phyloP scores from a whole-genome alignment of 2,888 invertebrate species.

The Trisateles emortualis region DNA sequence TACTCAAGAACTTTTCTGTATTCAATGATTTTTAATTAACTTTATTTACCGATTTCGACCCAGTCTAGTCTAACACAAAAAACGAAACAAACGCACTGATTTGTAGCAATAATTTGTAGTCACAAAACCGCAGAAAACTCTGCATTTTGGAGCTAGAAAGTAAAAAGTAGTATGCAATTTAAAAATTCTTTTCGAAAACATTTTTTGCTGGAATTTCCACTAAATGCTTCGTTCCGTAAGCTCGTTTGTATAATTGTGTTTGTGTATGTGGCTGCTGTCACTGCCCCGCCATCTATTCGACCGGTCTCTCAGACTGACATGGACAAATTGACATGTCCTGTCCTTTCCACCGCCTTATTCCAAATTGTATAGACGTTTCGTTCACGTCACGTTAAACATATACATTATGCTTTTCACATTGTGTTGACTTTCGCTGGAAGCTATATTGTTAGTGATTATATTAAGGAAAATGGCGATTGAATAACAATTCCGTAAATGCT shows the following conservation, averaged over 20 bases:
- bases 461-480: conserved; percentile 11
- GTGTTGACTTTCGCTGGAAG: conserved; percentile 26
- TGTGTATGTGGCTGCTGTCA: conserved; percentile 47
- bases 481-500: conserved; percentile 9
- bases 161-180: conserved; percentile 34
- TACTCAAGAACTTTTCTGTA: not conserved
- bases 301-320: conserved; percentile 51
- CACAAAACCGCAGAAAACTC: conserved; percentile 25
- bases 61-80: not conserved
- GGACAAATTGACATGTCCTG: conserved; percentile 72
- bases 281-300: conserved; percentile 47
- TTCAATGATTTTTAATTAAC: not conserved
- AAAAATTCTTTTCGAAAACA: conserved; percentile 24
- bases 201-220: conserved; percentile 27
- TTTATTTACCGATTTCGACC: not conserved
- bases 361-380: conserved; percentile 38
- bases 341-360: conserved; percentile 46
- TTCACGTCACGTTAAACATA: conserved; percentile 38
- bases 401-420: conserved; percentile 25
- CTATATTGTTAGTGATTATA: conserved; percentile 19
- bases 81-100: not conserved
- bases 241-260: conserved; percentile 58
- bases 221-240: conserved; percentile 28
- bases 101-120: conserved; percentile 13
- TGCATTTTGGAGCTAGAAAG: conserved; percentile 16